Base-by-base conservation (phyloP, 2,888 invertebrate genomes). In the Eilema sororculum region DNA sequence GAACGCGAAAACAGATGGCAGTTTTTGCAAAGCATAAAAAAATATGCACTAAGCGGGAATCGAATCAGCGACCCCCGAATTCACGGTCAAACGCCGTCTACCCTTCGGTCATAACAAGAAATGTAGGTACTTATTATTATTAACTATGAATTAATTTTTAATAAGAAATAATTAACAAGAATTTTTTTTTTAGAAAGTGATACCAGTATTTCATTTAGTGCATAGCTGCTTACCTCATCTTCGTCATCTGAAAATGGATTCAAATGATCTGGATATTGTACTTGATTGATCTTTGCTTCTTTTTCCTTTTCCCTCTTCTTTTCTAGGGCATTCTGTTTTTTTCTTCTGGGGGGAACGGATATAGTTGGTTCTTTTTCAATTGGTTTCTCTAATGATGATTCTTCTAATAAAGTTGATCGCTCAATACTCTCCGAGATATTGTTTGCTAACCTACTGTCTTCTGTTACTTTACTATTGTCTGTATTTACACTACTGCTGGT, bases 191-290 rank as follows among this genome's bases (percentile, higher is more conserved):
- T 22, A 22, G 3, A 52, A 64, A 2, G 25, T 13, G 12, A 12
- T 28, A 52, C 2, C 4, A n/a, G n/a, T n/a, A n/a, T 60, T 64
- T 13, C 25, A 41, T 16, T 16, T 25, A 3, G 2, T 12, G n/a
- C 6, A 30, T 3, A n/a, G 9, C 12, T 10, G 57, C 33, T 57
- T 84, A 91, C 90, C 86, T 90, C 91, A 80, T 92, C 93, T 61
- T 93, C 93, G 33, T 97, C 97, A 79, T 97, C 97, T 52, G 96
- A 97, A 92, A 98, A 98, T 8, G 98, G 98, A 95, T 98, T 98
- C 76, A 98, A 94, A 86, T 97, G 96, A 77, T 96, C 96, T 0
- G 98, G 98, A 93, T 98, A 98, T 76, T 88, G 79, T 75, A 87
- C 88, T 70, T 75, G 69, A 33, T 78, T 71, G 28, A 57, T 69